Evolutionary conservation across 2,113 vertebrate genomes (phyloP).

Genomic region (Aix galericulata): DNA sequence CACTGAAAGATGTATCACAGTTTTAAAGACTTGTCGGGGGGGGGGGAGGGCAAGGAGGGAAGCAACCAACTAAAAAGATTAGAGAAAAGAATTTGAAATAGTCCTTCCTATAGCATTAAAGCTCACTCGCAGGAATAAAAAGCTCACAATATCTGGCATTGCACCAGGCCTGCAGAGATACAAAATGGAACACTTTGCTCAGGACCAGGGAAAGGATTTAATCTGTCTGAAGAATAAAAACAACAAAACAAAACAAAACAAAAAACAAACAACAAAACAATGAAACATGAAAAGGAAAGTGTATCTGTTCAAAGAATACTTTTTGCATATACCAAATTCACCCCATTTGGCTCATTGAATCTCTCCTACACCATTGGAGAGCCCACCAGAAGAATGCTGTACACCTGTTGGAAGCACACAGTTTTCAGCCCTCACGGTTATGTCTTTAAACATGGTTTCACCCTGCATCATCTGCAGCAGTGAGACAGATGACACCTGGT

Average conservation of each 20-base stretch:
- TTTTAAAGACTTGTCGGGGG: not conserved
- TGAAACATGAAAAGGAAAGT: not conserved
- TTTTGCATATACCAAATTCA: not conserved
- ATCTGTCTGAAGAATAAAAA: not conserved
- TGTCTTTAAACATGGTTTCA: not conserved
- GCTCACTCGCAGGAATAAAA: not conserved
- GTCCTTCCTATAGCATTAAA: not conserved
- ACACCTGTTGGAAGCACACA: not conserved
- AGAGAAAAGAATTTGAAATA: not conserved
- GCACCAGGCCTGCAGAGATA: not conserved
- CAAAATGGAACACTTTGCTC: not conserved
- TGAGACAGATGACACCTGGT: not conserved
- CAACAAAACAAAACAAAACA: too few species aligned
- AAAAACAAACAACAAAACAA: not conserved
- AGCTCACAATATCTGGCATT: not conserved
- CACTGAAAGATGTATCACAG: not conserved
- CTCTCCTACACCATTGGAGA: not conserved
- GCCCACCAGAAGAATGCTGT: not conserved
- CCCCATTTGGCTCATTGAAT: not conserved
- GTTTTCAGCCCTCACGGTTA: not conserved
- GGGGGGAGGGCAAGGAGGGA: too few species aligned
- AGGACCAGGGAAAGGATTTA: not conserved
- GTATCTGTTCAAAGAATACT: not conserved
- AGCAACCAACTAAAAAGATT: not conserved
- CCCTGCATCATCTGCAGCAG: not conserved